These are phyloP conservation scores for Microtus pennsylvanicus DNA, from an alignment of 2,113 vertebrate species.

Conservation along the genomic window DNA sequence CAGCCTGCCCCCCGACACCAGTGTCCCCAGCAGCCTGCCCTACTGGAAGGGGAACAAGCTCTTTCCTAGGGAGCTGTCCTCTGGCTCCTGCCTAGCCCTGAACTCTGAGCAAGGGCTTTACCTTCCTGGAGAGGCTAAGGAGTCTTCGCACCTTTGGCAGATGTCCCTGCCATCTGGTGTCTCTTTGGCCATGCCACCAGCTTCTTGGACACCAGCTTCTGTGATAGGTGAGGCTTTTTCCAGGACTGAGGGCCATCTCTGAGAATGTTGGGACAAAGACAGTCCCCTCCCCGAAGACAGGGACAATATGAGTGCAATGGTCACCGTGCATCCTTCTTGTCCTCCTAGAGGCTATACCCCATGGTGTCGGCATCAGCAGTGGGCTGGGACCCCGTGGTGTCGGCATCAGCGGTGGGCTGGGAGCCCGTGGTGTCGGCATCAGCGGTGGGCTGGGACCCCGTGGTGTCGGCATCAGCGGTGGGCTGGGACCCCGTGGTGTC, in stretches of 20 bases:
- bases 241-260: background rate
- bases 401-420: too few species aligned
- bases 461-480: too few species aligned
- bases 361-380: background rate
- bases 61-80: background rate
- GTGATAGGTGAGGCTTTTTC: background rate
- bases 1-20: background rate
- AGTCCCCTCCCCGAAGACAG: background rate
- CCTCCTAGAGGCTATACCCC: background rate
- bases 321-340: too few species aligned
- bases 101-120: background rate
- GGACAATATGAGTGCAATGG: background rate
- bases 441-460: too few species aligned
- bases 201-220: background rate
- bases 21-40: background rate
- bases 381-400: background rate
- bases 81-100: background rate
- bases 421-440: too few species aligned
- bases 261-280: background rate
- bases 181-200: background rate
- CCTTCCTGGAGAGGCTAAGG: background rate
- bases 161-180: background rate
- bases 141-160: background rate
- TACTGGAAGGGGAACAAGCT: too few species aligned
- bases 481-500: too few species aligned